Evolutionary conservation across 1,140 invertebrate genomes (phyloP).

Genomic region (Aphelenchoides avenae): DNA sequence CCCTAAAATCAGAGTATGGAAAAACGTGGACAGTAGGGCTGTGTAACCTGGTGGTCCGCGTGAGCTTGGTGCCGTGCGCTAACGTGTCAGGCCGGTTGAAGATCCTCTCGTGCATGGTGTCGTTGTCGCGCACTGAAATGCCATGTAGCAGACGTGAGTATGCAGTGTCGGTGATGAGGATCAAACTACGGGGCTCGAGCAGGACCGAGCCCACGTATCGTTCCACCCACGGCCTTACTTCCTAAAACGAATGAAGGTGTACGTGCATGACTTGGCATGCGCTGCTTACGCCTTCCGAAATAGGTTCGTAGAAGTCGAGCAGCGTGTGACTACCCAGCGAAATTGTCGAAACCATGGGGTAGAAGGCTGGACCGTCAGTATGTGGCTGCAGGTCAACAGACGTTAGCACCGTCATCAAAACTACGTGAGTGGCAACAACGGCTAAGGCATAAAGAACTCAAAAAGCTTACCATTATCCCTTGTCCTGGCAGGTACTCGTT

Average conservation of each 20-base stretch:
- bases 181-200: conserved; percentile 78
- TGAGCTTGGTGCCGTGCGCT: conserved; percentile 63
- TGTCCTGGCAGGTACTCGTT: conserved; percentile 91
- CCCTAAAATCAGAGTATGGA: not conserved
- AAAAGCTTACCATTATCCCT: conserved; percentile 73
- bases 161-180: conserved; percentile 76
- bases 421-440: not conserved
- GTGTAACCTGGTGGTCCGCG: not conserved
- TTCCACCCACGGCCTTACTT: conserved; percentile 48
- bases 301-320: conserved; percentile 73
- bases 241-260: conserved; percentile 5
- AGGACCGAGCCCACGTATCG: conserved; percentile 67
- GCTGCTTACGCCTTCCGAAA: not conserved
- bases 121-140: conserved; percentile 73
- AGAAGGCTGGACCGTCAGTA: conserved; percentile 86
- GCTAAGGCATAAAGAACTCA: not conserved
- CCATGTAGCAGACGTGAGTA: conserved; percentile 82
- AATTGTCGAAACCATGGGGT: conserved; percentile 85
- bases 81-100: conserved; percentile 66
- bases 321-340: conserved; percentile 82
- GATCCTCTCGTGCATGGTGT: conserved; percentile 68
- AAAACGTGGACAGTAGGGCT: not conserved
- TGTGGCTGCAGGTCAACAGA: conserved; percentile 69
- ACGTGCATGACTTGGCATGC: not conserved
- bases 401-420: not conserved